Conservation (phyloP, 2,888 invertebrate genomes). For the Spisula solida region DNA sequence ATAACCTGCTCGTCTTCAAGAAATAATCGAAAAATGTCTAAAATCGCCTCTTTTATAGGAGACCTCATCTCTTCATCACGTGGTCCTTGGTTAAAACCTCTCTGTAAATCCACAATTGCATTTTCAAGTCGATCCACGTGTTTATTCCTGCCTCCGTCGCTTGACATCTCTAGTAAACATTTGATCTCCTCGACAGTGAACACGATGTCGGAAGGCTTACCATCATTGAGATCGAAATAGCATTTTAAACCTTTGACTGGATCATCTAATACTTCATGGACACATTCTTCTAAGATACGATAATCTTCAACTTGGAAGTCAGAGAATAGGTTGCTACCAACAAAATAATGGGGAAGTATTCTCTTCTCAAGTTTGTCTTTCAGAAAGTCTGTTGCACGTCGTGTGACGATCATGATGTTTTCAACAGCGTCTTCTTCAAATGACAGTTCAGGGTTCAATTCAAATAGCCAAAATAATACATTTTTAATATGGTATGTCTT, state of each 20-base stretch:
- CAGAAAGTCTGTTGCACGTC: conserved; percentile 38
- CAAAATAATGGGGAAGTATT: conserved; percentile 57
- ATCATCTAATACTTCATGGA: conserved; percentile 29
- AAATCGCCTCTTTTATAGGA: conserved; percentile 47
- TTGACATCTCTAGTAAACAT: conserved; percentile 39
- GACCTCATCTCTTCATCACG: conserved; percentile 40
- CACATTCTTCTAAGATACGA: conserved; percentile 32
- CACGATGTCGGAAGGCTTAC: conserved; percentile 14
- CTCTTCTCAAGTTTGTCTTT: conserved; percentile 2
- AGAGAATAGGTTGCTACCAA: conserved; percentile 48
- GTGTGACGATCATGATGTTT: conserved; percentile 20
- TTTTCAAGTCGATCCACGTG: conserved; percentile 48
- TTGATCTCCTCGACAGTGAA: conserved; percentile 40
- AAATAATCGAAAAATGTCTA: conserved; percentile 10
- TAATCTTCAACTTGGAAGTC: conserved; percentile 38
- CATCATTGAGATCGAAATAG: conserved; percentile 41
- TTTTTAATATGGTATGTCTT: conserved; percentile 73
- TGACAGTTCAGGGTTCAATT: conserved; percentile 45
- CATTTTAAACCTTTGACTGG: conserved; percentile 44
- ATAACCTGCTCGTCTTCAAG: background rate
- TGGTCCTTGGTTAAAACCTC: conserved; percentile 51
- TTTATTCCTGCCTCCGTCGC: conserved; percentile 50
- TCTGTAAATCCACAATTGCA: conserved; percentile 55
- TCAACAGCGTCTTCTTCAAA: conserved; percentile 42
- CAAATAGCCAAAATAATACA: conserved; percentile 65